Conservation (phyloP, 2,113 vertebrate species). For the Varanus salvator region DNA sequence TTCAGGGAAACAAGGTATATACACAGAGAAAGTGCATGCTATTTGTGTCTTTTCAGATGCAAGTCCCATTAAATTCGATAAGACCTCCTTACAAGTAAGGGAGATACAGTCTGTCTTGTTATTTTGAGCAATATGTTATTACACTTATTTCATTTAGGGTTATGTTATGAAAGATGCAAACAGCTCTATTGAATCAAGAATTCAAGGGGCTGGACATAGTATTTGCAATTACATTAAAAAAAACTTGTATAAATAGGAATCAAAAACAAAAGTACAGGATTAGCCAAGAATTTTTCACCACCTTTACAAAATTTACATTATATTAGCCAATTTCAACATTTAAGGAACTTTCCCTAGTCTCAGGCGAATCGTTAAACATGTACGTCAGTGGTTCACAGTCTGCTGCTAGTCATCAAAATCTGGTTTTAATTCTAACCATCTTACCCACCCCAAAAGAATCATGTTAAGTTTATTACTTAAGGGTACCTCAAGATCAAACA, state of each 20-base stretch:
- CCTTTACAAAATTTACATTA: conserved; percentile 57
- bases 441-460: conserved; percentile 13
- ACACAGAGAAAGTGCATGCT: too few relatives aligned
- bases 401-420: conserved; percentile 56
- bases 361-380: conserved; percentile 42
- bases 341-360: conserved; percentile 62
- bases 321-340: conserved; percentile 67
- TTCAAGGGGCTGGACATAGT: conserved; percentile 38
- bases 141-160: conserved; percentile 9
- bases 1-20: too few relatives aligned
- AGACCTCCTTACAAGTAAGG: too few relatives aligned
- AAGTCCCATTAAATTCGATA: too few relatives aligned
- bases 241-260: conserved; percentile 50
- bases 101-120: neutral
- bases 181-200: conserved; percentile 20
- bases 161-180: conserved; percentile 29
- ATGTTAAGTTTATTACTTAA: conserved; percentile 39
- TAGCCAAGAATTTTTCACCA: conserved; percentile 68
- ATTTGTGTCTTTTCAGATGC: neutral
- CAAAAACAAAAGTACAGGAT: conserved; percentile 47
- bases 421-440: conserved; percentile 50
- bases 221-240: conserved; percentile 56
- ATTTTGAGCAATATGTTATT: conserved; percentile 29
- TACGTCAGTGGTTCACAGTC: conserved; percentile 54
- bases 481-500: conserved; percentile 35